These are phyloP conservation scores for Steatocranus sp. DNA, from an alignment of 2,797 vertebrate genomes.

Conservation along the genomic window DNA sequence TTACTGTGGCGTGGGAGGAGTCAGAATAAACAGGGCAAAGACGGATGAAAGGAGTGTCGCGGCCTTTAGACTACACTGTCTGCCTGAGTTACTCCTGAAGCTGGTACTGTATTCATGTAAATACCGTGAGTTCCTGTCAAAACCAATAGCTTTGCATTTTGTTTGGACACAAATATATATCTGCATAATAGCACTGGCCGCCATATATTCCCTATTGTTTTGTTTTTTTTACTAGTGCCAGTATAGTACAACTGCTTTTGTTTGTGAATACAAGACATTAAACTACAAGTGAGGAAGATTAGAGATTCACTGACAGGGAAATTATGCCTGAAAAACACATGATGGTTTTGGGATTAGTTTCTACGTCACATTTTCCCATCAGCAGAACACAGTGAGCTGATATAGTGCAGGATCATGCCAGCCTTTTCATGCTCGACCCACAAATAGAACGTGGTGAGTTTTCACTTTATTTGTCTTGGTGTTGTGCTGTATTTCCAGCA, in stretches of 20 bases:
- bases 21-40: neutral
- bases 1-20: slow-evolving; percentile 3
- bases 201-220: slow-evolving; percentile 12
- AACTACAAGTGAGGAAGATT: slow-evolving; percentile 43
- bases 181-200: slow-evolving; percentile 14
- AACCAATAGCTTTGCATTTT: slow-evolving; percentile 57
- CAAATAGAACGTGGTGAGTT: slow-evolving; percentile 17
- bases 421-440: slow-evolving; percentile 16
- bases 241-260: neutral
- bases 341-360: slow-evolving; percentile 45
- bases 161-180: neutral
- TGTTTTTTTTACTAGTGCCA: slow-evolving; percentile 63
- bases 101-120: slow-evolving; percentile 75
- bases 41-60: neutral
- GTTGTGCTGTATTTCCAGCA: neutral
- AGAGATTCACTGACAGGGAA: slow-evolving; percentile 33
- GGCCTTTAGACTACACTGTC: slow-evolving; percentile 29
- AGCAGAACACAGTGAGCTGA: slow-evolving; percentile 3
- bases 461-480: neutral
- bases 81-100: slow-evolving; percentile 73
- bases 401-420: neutral
- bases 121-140: slow-evolving; percentile 78
- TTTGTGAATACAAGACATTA: slow-evolving; percentile 65
- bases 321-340: slow-evolving; percentile 39
- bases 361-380: slow-evolving; percentile 36